A percentile compares a stretch with the other conserved stretches of the same genome.
Evolutionary conservation across 2,797 vertebrate genomes (phyloP).

Genomic region (Cyprinella venusta): DNA sequence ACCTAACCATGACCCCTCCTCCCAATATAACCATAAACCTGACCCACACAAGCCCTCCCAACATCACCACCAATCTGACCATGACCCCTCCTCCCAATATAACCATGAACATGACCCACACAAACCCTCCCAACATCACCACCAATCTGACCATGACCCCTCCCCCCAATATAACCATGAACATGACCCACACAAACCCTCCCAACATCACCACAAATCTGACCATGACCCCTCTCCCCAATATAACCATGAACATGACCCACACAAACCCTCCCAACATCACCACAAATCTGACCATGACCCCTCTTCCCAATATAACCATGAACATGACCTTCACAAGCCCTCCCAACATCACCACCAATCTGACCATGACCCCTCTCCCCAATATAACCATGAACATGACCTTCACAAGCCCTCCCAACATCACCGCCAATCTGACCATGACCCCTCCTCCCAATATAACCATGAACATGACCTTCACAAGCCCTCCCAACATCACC

Average conservation of each 20-base stretch:
- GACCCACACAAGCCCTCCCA: background rate
- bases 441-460: rapidly evolving
- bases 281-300: background rate
- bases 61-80: background rate
- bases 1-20: rapidly evolving
- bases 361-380: rapidly evolving
- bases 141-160: rapidly evolving
- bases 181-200: rapidly evolving
- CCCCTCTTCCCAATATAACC: rapidly evolving
- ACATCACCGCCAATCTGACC: background rate
- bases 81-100: rapidly evolving
- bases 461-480: background rate
- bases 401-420: background rate
- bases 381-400: background rate
- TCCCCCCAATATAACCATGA: background rate
- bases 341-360: background rate
- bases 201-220: background rate
- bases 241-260: background rate
- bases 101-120: background rate
- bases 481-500: background rate
- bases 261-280: background rate
- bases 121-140: background rate
- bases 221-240: rapidly evolving
- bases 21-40: background rate
- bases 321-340: background rate